Percentiles rank a stretch among this genome's conserved stretches.
Conservation (phyloP, 2,888 invertebrate genomes). For the Epirrhoe tristata region DNA sequence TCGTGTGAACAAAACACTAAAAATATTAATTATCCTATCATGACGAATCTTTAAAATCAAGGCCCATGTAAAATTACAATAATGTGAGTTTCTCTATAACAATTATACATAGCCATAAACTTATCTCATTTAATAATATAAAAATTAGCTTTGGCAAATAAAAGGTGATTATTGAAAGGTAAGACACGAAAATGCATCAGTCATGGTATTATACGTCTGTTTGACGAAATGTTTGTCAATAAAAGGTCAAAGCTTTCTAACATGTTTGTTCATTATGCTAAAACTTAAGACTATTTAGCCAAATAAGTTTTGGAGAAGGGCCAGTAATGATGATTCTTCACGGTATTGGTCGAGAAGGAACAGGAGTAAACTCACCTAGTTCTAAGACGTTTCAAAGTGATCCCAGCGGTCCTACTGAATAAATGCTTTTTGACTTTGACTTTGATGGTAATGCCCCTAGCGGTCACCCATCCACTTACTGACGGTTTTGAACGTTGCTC, state of each 20-base stretch:
- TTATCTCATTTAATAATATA: conserved; percentile 54
- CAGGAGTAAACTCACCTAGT: too few species aligned
- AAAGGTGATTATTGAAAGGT: conserved; percentile 57
- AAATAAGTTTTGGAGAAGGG: too few species aligned
- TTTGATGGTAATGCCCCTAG: too few species aligned
- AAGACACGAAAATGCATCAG: conserved; percentile 48
- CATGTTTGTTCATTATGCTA: background rate
- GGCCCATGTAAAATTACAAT: conserved; percentile 38
- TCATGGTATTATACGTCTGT: conserved; percentile 44
- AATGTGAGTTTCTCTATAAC: conserved; percentile 48
- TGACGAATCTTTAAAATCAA: conserved; percentile 35
- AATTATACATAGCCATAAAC: conserved; percentile 53
- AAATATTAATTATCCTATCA: conserved; percentile 25
- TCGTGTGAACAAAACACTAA: conserved; percentile 31
- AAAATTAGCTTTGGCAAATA: conserved; percentile 63
- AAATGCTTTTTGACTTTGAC: too few species aligned
- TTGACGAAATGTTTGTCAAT: conserved; percentile 36
- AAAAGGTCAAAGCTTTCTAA: conserved; percentile 32
- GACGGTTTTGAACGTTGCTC: too few species aligned
- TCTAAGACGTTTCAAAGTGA: too few species aligned
- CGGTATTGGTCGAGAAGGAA: too few species aligned
- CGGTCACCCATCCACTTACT: too few species aligned
- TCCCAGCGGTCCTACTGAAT: too few species aligned
- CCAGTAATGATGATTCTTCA: too few species aligned
- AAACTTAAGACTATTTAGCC: too few species aligned